Evolutionary conservation across 2,113 vertebrate species (phyloP).

Genomic region (Lepisosteus oculatus): DNA sequence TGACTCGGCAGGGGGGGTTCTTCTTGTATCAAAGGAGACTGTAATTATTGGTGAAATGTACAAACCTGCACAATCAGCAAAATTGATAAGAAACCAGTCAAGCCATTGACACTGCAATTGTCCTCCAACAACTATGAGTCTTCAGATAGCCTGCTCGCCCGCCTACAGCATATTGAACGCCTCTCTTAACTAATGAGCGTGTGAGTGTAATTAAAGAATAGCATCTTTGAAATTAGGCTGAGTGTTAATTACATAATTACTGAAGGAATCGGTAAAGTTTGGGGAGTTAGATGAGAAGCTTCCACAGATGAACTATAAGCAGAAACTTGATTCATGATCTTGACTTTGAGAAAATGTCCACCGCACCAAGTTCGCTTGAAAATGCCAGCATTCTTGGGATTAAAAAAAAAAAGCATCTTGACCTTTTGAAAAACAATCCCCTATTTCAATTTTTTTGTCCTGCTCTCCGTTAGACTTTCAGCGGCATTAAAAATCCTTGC

Average conservation of each 20-base stretch:
- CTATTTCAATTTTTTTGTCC: slow-evolving; percentile 48
- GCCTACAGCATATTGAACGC: slow-evolving; percentile 43
- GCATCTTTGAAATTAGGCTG: slow-evolving; percentile 68
- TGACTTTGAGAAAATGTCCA: slow-evolving; percentile 68
- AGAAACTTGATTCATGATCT: slow-evolving; percentile 70
- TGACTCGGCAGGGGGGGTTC: slow-evolving; percentile 44
- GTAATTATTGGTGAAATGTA: slow-evolving; percentile 67
- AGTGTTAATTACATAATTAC: slow-evolving; percentile 76
- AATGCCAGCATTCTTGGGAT: slow-evolving; percentile 74
- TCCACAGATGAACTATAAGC: slow-evolving; percentile 61
- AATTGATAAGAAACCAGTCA: slow-evolving; percentile 63
- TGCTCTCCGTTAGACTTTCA: too few species aligned
- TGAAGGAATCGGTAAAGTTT: slow-evolving; percentile 55
- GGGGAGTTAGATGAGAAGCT: slow-evolving; percentile 36
- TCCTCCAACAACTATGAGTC: slow-evolving; percentile 53
- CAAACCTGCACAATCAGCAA: slow-evolving; percentile 63
- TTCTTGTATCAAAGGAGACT: slow-evolving; percentile 50
- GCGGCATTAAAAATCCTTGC: not conserved
- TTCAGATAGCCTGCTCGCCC: slow-evolving; percentile 38
- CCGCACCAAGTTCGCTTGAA: slow-evolving; percentile 74
- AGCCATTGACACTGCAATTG: slow-evolving; percentile 56
- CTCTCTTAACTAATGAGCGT: slow-evolving; percentile 63
- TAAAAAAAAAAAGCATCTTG: slow-evolving; percentile 67
- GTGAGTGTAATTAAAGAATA: slow-evolving; percentile 65
- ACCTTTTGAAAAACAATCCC: slow-evolving; percentile 64